These are phyloP conservation scores for Cephus nigrinus DNA, from an alignment of 2,888 invertebrate genomes.

Conservation along the genomic window DNA sequence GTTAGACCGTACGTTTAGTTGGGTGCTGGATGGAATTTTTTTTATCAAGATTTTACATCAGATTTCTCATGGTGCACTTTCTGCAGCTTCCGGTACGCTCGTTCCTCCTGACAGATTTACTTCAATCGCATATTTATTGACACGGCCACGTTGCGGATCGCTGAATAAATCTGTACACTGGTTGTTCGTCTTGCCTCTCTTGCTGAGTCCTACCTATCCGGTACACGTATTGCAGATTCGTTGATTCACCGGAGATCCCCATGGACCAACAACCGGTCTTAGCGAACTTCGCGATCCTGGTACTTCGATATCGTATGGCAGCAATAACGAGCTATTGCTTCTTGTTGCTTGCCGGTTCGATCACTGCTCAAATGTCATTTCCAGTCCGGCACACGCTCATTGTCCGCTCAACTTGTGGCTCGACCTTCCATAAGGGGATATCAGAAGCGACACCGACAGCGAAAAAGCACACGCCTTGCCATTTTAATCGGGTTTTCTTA, in stretches of 20 bases:
- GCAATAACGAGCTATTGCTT: constrained; percentile 31
- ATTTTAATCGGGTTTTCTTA: constrained; percentile 49
- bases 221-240: not conserved
- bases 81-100: not conserved
- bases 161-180: not conserved
- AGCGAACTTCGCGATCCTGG: not conserved
- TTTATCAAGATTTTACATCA: not conserved
- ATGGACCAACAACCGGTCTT: not conserved
- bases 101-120: not conserved
- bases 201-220: not conserved
- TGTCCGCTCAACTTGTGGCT: constrained; percentile 39
- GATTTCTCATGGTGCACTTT: not conserved
- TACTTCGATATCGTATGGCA: constrained; percentile 19
- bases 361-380: constrained; percentile 56
- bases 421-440: constrained; percentile 45
- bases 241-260: not conserved
- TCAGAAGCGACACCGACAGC: constrained; percentile 47
- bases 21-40: not conserved
- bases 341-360: constrained; percentile 27
- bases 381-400: constrained; percentile 55
- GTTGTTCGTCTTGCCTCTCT: not conserved
- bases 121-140: not conserved
- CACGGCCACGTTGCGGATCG: not conserved
- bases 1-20: not conserved
- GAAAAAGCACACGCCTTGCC: constrained; percentile 51